Conservation (phyloP, 2,797 vertebrate species). For the Sebastes dallii region DNA sequence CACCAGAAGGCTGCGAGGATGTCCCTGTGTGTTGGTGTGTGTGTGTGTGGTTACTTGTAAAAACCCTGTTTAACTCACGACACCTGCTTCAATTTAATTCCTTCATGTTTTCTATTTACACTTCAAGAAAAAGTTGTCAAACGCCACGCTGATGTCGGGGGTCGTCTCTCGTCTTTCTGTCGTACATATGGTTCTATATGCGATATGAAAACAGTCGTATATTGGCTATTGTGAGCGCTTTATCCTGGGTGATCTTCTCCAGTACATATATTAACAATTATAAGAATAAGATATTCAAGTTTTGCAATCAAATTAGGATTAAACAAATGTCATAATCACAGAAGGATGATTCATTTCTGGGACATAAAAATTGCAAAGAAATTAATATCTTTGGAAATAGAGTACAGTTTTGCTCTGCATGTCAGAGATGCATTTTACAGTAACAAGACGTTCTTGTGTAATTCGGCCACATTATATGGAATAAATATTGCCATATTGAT, state of each 20-base stretch:
- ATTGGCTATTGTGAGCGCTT: neutral
- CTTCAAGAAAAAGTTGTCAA: neutral
- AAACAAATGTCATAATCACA: neutral
- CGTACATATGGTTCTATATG: neutral
- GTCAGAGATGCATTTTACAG: neutral
- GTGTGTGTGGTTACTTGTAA: slow-evolving; percentile 28
- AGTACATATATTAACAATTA: neutral
- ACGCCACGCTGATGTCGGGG: neutral
- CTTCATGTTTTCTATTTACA: neutral
- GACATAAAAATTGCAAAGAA: neutral
- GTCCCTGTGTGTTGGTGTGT: neutral
- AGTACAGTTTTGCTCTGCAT: neutral
- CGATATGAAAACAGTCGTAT: neutral
- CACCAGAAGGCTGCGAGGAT: slow-evolving; percentile 37
- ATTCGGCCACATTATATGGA: neutral
- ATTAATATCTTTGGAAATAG: neutral
- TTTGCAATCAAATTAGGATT: neutral
- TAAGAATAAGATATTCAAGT: neutral
- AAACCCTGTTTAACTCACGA: neutral
- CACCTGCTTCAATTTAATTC: slow-evolving; percentile 1
- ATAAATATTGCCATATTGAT: neutral
- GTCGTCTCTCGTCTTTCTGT: neutral
- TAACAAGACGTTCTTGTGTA: neutral
- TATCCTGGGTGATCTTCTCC: neutral
- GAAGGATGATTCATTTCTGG: neutral